Conservation (phyloP, 1,140 invertebrate genomes). For the Euwallacea fornicatus region DNA sequence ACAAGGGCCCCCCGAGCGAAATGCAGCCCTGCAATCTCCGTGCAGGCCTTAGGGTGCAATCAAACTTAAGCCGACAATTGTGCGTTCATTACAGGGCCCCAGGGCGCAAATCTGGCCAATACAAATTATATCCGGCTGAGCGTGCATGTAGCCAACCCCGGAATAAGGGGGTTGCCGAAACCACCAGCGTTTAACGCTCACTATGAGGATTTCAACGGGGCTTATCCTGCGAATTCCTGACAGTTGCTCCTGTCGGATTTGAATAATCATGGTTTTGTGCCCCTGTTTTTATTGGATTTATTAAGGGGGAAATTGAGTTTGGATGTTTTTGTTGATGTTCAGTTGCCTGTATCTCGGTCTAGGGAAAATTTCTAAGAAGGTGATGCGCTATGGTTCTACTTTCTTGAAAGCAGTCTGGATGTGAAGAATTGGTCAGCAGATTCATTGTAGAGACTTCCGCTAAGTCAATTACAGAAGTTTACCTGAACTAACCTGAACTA, state of each 20-base stretch:
- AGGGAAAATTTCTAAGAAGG: not conserved
- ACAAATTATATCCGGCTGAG: constrained; percentile 54
- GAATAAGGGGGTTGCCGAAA: constrained; percentile 22
- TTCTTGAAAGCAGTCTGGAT: not conserved
- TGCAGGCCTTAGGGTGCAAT: constrained; percentile 46
- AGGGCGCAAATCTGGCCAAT: constrained; percentile 55
- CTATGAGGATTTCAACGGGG: constrained; percentile 39
- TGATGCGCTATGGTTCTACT: not conserved
- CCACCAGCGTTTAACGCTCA: constrained; percentile 43
- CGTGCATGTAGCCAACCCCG: constrained; percentile 37
- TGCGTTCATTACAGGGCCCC: constrained; percentile 55
- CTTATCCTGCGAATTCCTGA: constrained; percentile 41
- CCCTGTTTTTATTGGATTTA: constrained; percentile 49
- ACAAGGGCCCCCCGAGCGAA: constrained; percentile 8
- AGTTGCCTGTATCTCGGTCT: not conserved
- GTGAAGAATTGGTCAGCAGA: not conserved
- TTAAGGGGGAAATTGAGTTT: constrained; percentile 7
- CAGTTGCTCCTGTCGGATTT: constrained; percentile 49
- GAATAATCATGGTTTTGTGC: constrained; percentile 49
- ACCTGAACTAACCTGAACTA: not conserved
- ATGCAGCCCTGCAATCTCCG: constrained; percentile 10
- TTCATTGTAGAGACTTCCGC: not conserved
- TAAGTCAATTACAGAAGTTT: not conserved
- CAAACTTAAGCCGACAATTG: constrained; percentile 55
- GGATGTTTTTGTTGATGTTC: not conserved